phyloP scores from a whole-genome alignment of 1,140 invertebrate species.

The Hirudo medicinalis region DNA sequence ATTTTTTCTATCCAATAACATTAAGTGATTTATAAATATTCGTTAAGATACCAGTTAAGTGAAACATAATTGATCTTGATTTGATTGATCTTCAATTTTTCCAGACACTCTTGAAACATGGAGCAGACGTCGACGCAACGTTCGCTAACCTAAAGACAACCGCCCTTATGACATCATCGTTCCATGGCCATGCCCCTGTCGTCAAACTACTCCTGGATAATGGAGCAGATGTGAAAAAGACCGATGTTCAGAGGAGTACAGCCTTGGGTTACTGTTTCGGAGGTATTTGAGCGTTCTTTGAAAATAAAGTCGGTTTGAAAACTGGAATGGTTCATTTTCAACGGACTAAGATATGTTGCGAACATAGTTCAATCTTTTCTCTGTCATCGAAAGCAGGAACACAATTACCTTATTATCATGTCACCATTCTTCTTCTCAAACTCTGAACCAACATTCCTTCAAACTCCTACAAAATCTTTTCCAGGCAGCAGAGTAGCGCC shows the following conservation, averaged over 20 bases:
- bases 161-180: constrained; percentile 22
- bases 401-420: too few species aligned
- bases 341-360: too few species aligned
- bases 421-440: too few species aligned
- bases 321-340: too few species aligned
- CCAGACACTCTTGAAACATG: constrained; percentile 16
- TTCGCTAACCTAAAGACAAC: constrained; percentile 22
- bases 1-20: background rate
- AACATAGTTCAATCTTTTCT: too few species aligned
- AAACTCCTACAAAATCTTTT: background rate
- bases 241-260: constrained; percentile 22
- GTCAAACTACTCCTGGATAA: constrained; percentile 17
- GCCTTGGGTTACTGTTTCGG: constrained; percentile 22
- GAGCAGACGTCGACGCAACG: constrained; percentile 14
- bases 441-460: too few species aligned
- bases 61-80: too few species aligned
- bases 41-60: too few species aligned
- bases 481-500: constrained; percentile 18
- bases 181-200: constrained; percentile 22
- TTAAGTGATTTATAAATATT: too few species aligned
- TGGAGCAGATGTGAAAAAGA: constrained; percentile 18
- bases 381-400: too few species aligned
- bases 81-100: too few species aligned
- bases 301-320: too few species aligned
- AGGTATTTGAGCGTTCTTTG: constrained; percentile 6